Conservation (phyloP, 2,113 vertebrate species). For the Chroicocephalus ridibundus region DNA sequence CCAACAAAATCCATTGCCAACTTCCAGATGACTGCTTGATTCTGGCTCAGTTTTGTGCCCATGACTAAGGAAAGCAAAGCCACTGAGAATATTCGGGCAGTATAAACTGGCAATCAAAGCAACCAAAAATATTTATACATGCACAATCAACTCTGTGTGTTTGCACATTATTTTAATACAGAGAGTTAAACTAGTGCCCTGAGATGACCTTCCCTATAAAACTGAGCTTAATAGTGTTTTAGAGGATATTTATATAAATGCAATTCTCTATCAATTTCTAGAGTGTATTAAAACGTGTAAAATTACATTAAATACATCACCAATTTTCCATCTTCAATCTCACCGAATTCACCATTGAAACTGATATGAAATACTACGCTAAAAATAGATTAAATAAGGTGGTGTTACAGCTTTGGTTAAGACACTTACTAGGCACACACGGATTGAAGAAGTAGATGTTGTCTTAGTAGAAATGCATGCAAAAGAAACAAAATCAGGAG, state of each 20-base stretch:
- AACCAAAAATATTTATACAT: neutral
- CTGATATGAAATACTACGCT: neutral
- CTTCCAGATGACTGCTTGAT: neutral
- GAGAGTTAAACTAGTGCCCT: neutral
- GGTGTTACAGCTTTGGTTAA: neutral
- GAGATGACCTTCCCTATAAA: neutral
- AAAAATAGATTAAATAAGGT: neutral
- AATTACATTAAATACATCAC: neutral
- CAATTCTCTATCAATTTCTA: neutral
- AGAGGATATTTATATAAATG: neutral
- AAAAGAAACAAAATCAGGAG: neutral
- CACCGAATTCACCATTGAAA: neutral
- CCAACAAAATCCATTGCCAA: neutral
- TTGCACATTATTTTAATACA: neutral
- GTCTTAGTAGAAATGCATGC: neutral
- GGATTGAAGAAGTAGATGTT: neutral
- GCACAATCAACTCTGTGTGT: neutral
- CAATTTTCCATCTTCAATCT: neutral
- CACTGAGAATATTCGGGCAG: neutral
- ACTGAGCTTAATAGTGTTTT: neutral
- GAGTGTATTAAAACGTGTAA: neutral
- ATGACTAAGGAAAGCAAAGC: conserved; percentile 21
- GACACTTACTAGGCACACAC: neutral
- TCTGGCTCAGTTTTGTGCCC: neutral
- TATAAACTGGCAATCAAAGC: neutral